These are phyloP conservation scores for Drosophila leontia DNA, from an alignment of 1,140 invertebrate species.

Conservation along the genomic window DNA sequence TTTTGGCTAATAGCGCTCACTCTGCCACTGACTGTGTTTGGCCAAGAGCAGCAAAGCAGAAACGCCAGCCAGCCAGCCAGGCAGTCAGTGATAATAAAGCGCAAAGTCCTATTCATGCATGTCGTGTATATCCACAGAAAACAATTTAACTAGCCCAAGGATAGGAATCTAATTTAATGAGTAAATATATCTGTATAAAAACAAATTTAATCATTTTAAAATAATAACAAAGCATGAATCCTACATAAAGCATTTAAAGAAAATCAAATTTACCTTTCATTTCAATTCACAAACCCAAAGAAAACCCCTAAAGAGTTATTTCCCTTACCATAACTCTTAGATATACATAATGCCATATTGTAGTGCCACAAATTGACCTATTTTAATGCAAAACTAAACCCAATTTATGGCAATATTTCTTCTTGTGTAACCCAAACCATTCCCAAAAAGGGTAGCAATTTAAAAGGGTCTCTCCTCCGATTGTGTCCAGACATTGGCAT, in stretches of 20 bases:
- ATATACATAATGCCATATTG: not conserved
- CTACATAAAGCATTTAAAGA: not conserved
- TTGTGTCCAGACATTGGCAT: constrained; percentile 41
- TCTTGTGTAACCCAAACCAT: constrained; percentile 1
- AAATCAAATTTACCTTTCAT: not conserved
- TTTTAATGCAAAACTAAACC: constrained; percentile 15
- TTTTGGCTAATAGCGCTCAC: constrained; percentile 70
- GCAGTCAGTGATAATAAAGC: constrained; percentile 48
- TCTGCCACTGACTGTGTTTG: constrained; percentile 38
- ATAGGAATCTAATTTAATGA: not conserved
- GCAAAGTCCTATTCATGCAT: constrained; percentile 45
- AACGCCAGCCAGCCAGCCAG: constrained; percentile 37
- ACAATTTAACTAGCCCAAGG: not conserved
- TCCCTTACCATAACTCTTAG: not conserved
- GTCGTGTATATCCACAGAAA: constrained; percentile 14
- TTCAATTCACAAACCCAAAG: not conserved
- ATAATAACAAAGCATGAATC: not conserved
- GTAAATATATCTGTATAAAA: not conserved
- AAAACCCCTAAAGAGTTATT: not conserved
- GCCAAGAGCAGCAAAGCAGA: constrained; percentile 47
- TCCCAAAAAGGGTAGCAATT: constrained; percentile 2
- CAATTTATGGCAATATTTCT: constrained; percentile 18
- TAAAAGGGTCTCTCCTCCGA: constrained; percentile 16
- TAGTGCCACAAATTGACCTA: not conserved
- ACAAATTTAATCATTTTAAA: not conserved